These are phyloP conservation scores for Nasonia longicornis DNA, from an alignment of 1,140 invertebrate genomes.

Conservation along the genomic window DNA sequence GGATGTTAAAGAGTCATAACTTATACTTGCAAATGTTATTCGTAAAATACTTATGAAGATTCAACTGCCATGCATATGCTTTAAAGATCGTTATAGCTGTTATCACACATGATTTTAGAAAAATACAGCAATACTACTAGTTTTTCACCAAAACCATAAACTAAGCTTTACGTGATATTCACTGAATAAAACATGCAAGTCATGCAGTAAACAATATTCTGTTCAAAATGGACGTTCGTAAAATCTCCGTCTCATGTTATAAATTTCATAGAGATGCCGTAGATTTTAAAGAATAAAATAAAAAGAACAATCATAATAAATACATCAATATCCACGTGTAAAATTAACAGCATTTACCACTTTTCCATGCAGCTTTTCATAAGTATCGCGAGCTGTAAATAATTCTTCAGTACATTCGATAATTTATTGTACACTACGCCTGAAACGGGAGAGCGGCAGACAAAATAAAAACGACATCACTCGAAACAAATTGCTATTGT, in stretches of 20 bases:
- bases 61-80: too few relatives aligned
- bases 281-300: conserved; percentile 10
- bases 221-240: neutral
- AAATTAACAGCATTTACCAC: neutral
- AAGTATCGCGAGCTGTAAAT: conserved; percentile 17
- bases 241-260: neutral
- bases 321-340: neutral
- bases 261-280: neutral
- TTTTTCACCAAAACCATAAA: too few relatives aligned
- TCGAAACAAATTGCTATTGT: neutral
- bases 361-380: conserved; percentile 1
- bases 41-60: neutral
- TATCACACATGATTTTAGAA: too few relatives aligned
- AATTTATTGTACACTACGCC: neutral
- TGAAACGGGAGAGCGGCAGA: neutral
- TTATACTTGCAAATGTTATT: neutral
- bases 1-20: neutral
- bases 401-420: neutral
- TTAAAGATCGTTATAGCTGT: too few relatives aligned
- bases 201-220: neutral
- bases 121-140: too few relatives aligned
- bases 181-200: neutral
- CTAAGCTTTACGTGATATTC: neutral
- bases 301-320: too few relatives aligned
- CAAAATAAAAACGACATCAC: neutral